Conservation (phyloP, 2,113 vertebrate genomes). For the Todiramphus chloris region DNA sequence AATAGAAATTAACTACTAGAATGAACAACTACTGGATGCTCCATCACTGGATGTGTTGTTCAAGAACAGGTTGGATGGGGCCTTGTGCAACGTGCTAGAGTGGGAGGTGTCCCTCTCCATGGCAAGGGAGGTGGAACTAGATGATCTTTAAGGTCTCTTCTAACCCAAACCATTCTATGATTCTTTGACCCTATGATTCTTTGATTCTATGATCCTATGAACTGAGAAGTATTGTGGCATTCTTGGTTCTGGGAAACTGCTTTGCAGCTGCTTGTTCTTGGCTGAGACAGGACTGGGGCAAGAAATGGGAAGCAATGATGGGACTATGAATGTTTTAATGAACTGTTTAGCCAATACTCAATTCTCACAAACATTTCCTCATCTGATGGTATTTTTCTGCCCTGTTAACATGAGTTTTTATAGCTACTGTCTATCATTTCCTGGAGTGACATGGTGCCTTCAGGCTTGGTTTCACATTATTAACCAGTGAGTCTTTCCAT, state of each 20-base stretch:
- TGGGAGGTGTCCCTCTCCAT: too few species aligned
- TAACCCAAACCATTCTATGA: too few species aligned
- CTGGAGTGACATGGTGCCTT: neutral
- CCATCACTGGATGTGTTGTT: too few species aligned
- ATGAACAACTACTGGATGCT: too few species aligned
- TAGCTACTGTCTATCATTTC: neutral
- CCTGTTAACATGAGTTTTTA: constrained; percentile 12
- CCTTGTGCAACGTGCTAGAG: too few species aligned
- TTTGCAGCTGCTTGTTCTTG: neutral
- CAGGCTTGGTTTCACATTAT: neutral
- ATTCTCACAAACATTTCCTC: constrained; percentile 27
- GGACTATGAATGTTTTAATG: neutral
- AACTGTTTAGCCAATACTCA: constrained; percentile 3
- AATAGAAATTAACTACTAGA: neutral
- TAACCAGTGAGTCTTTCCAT: neutral
- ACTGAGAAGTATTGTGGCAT: neutral
- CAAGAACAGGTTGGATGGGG: too few species aligned
- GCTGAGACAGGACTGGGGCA: neutral
- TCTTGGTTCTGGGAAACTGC: neutral
- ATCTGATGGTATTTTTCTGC: neutral
- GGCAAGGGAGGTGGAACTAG: too few species aligned
- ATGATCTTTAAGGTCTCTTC: too few species aligned
- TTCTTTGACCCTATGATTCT: too few species aligned
- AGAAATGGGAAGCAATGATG: neutral
- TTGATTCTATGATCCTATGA: too few species aligned